Percentiles rank a stretch among this genome's conserved stretches.
phyloP scores from a whole-genome alignment of 1,140 invertebrate genomes.

The Calliopsis andreniformis region DNA sequence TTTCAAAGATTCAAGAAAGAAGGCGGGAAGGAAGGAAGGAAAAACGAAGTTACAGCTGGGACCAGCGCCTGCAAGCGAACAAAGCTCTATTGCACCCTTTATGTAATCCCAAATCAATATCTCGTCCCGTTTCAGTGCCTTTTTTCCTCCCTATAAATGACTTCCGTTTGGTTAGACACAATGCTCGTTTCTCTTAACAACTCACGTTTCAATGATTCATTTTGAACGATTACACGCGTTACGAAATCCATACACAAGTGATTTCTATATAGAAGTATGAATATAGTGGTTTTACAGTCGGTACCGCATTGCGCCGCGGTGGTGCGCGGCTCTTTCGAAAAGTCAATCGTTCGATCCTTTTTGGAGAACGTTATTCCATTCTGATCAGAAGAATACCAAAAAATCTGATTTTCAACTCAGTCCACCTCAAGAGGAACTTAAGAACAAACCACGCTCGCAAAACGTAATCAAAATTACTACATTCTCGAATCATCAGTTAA shows the following conservation, averaged over 20 bases:
- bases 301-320: constrained; percentile 50
- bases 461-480: no score
- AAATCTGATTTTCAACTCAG: no score
- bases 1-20: neutral
- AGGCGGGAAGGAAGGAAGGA: neutral
- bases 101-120: constrained; percentile 47
- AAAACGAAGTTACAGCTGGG: neutral
- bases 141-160: neutral
- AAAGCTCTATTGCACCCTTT: constrained; percentile 22
- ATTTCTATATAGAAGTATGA: neutral
- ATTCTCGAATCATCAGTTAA: no score
- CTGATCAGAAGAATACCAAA: no score
- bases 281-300: neutral
- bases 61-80: neutral
- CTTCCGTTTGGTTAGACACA: neutral
- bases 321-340: constrained; percentile 32
- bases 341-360: neutral
- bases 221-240: neutral
- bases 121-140: neutral
- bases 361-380: neutral
- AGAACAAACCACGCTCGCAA: no score
- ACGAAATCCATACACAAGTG: neutral
- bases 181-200: neutral
- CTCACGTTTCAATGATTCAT: neutral
- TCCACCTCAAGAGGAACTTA: no score